phyloP scores from a whole-genome alignment of 2,113 vertebrate species.

The Charina bottae region DNA sequence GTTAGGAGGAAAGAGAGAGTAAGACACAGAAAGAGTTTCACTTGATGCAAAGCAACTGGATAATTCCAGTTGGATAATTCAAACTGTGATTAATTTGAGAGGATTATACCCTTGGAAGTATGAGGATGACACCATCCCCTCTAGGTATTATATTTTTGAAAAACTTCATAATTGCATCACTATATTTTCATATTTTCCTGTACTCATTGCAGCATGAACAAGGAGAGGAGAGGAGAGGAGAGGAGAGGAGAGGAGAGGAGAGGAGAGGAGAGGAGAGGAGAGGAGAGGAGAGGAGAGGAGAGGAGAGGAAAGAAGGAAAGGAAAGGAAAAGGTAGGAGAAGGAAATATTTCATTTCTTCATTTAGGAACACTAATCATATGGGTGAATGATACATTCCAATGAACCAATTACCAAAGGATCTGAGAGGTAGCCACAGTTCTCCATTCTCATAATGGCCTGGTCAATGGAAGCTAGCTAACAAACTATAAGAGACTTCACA shows the following conservation, averaged over 20 bases:
- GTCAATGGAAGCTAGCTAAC: conserved; percentile 2
- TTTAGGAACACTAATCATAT: conserved; percentile 15
- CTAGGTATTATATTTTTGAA: conserved; percentile 33
- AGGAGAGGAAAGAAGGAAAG: no score
- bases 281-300: neutral
- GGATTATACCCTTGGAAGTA: conserved; percentile 48
- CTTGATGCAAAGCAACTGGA: conserved; percentile 43
- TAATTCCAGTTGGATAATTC: conserved; percentile 59
- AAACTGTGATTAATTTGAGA: conserved; percentile 59
- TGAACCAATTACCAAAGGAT: conserved; percentile 33
- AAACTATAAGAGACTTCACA: conserved; percentile 13
- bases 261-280: neutral
- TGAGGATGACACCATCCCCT: conserved; percentile 51
- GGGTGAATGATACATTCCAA: conserved; percentile 31
- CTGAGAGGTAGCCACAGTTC: conserved; percentile 23
- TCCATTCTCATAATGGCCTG: conserved; percentile 41
- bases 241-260: neutral
- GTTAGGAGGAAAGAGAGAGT: neutral
- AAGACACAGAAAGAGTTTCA: neutral
- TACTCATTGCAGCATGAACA: conserved; percentile 45
- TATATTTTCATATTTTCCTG: conserved; percentile 52
- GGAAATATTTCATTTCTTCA: conserved; percentile 43
- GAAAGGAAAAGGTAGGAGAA: conserved; percentile 7
- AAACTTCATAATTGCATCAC: conserved; percentile 38
- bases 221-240: neutral